Evolutionary conservation across 2,797 vertebrate genomes (phyloP).

Genomic region (Sternarchorhynchus goeldii): DNA sequence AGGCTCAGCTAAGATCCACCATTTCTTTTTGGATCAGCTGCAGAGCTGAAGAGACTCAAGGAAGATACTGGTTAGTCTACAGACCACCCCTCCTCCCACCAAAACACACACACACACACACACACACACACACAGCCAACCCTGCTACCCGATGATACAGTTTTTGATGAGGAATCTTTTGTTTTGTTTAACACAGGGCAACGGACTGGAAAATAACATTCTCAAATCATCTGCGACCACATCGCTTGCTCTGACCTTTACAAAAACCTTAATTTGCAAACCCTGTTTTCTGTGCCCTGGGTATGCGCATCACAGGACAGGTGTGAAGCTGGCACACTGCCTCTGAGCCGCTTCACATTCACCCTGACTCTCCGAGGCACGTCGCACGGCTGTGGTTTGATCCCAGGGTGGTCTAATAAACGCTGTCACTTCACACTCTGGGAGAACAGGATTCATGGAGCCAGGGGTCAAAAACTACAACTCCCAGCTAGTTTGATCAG

Average conservation of each 20-base stretch:
- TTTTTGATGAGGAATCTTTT: conserved; percentile 16
- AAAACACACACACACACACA: too few species aligned
- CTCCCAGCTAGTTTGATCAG: neutral
- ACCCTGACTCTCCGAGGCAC: too few species aligned
- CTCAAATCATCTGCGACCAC: conserved; percentile 70
- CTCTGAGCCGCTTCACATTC: too few species aligned
- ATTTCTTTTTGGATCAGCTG: neutral
- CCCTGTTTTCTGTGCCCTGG: conserved; percentile 49
- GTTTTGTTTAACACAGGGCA: conserved; percentile 78
- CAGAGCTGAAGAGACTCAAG: neutral
- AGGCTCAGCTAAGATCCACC: neutral
- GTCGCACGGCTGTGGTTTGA: too few species aligned
- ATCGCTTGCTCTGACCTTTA: conserved; percentile 69
- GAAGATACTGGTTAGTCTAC: too few species aligned
- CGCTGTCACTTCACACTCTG: too few species aligned
- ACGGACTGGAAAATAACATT: conserved; percentile 86
- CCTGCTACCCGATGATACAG: neutral
- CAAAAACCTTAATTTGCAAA: conserved; percentile 67
- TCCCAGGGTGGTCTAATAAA: too few species aligned
- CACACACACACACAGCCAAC: too few species aligned
- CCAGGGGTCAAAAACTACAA: neutral
- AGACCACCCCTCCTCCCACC: too few species aligned
- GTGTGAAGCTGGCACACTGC: neutral
- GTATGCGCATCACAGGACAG: neutral
- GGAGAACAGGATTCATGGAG: neutral